These are phyloP conservation scores for Paraplagusia blochii DNA, from an alignment of 2,113 vertebrate species.

Conservation along the genomic window DNA sequence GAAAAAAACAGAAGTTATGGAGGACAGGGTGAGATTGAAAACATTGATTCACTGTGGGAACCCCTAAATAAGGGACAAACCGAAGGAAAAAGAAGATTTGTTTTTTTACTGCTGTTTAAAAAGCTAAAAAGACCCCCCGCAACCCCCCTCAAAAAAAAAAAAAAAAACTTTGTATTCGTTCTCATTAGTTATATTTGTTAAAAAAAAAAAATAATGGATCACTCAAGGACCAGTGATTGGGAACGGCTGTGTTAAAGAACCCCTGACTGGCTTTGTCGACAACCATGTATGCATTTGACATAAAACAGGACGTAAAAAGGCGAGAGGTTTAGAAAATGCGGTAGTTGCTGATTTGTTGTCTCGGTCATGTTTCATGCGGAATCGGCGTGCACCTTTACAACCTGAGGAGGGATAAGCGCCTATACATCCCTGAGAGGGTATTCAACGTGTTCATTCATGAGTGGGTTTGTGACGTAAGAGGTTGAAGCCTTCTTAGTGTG, in stretches of 20 bases:
- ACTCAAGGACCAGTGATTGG: too few relatives aligned
- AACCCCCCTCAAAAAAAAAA: too few relatives aligned
- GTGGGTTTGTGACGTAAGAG: neutral
- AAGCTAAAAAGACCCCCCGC: too few relatives aligned
- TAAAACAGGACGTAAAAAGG: conserved; percentile 64
- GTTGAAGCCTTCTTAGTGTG: conserved; percentile 32
- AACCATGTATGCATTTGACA: conserved; percentile 75
- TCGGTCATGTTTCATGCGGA: conserved; percentile 14
- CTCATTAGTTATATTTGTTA: too few relatives aligned
- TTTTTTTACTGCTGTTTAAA: too few relatives aligned
- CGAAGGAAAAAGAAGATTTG: too few relatives aligned
- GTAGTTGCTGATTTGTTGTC: conserved; percentile 58
- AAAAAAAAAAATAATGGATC: too few relatives aligned
- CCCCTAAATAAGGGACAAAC: too few relatives aligned
- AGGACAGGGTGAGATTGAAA: too few relatives aligned
- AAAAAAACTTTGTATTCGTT: too few relatives aligned
- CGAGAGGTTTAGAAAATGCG: conserved; percentile 36
- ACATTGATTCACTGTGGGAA: too few relatives aligned
- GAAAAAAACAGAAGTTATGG: too few relatives aligned
- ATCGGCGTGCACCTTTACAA: conserved; percentile 21
- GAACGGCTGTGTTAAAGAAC: conserved; percentile 15
- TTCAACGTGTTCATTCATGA: conserved; percentile 4
- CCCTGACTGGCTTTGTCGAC: conserved; percentile 57
- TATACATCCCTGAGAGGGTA: neutral
- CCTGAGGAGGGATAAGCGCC: conserved; percentile 16